These are phyloP conservation scores for Craseonycteris thonglongyai DNA, from an alignment of 2,113 vertebrate genomes.

Conservation along the genomic window DNA sequence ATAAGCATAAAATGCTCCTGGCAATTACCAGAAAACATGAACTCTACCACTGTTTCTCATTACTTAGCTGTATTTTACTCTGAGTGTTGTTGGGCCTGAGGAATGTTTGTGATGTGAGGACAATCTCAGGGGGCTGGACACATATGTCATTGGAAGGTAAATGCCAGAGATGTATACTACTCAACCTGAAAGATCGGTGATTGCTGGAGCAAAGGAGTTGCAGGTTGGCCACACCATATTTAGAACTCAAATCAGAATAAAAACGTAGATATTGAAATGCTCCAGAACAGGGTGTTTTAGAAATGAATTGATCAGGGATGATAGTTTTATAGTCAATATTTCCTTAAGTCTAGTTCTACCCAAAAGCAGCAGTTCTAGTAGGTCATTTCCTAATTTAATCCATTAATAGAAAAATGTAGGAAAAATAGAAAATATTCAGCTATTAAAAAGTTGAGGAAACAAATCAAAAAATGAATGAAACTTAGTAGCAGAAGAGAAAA, in stretches of 20 bases:
- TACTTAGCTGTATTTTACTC: neutral
- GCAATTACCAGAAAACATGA: neutral
- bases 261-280: neutral
- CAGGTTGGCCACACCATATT: neutral
- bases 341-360: neutral
- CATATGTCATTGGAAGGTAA: neutral
- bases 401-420: neutral
- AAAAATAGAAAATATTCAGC: neutral
- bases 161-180: too few relatives aligned
- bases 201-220: neutral
- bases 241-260: neutral
- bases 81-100: neutral
- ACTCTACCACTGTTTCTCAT: neutral
- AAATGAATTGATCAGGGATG: neutral
- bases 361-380: neutral
- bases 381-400: neutral
- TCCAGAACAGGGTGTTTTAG: neutral
- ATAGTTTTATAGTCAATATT: neutral
- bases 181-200: neutral
- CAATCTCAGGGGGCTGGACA: neutral
- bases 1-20: neutral
- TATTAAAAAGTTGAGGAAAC: neutral
- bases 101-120: neutral
- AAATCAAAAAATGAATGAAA: constrained; percentile 18
- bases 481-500: neutral